Conservation (phyloP, 2,113 vertebrate genomes). For the Centrocercus urophasianus region DNA sequence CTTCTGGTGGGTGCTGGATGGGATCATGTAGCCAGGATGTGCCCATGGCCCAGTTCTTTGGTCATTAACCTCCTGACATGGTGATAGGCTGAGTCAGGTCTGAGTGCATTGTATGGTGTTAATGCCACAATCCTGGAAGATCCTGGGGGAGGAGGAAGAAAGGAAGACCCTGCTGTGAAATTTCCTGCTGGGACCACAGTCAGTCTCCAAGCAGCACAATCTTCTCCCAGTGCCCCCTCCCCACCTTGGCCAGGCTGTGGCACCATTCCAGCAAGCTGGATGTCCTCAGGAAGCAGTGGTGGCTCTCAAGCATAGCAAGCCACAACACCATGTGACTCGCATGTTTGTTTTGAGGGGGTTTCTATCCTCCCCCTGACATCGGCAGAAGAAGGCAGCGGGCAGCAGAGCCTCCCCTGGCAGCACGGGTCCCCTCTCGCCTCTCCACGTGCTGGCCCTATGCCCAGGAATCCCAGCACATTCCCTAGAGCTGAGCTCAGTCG, state of each 20-base stretch:
- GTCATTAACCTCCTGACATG: background rate
- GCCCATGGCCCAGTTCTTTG: background rate
- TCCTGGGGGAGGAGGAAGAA: background rate
- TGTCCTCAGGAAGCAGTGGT: fast-evolving
- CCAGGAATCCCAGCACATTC: slow-evolving; percentile 64
- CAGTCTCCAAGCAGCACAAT: too few species aligned
- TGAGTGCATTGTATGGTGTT: fast-evolving
- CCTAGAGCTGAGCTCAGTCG: slow-evolving; percentile 7
- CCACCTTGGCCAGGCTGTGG: background rate
- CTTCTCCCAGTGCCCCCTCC: fast-evolving
- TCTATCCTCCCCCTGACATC: background rate
- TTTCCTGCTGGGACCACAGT: background rate
- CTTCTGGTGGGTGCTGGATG: fast-evolving
- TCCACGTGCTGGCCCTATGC: background rate
- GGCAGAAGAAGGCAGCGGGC: background rate
- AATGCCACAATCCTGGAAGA: background rate
- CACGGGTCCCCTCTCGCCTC: background rate
- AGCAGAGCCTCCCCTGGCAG: background rate
- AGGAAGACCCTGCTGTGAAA: background rate
- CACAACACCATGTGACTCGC: fast-evolving
- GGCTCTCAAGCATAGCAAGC: background rate
- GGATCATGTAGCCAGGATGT: fast-evolving
- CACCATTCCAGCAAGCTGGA: fast-evolving
- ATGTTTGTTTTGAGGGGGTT: background rate
- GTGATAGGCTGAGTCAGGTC: background rate